Evolutionary conservation across 2,888 invertebrate genomes (phyloP).

Genomic region (Calameuta filiformis): DNA sequence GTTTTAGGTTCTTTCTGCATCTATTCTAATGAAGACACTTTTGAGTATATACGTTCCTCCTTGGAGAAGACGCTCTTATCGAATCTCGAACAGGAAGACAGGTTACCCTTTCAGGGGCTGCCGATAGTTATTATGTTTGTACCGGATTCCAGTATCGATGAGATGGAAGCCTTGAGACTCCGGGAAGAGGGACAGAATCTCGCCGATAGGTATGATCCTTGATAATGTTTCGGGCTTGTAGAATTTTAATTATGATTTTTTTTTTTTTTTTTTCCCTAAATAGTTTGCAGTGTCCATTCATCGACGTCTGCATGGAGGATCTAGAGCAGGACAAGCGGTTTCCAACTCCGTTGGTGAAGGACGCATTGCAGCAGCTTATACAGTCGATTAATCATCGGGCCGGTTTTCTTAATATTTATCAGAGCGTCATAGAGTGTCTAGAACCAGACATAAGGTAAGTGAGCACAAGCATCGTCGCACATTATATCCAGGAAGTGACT

Average conservation of each 20-base stretch:
- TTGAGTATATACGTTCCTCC: conserved; percentile 91
- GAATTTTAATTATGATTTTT: conserved; percentile 2
- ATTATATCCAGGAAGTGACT: not conserved
- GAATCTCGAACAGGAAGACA: conserved; percentile 91
- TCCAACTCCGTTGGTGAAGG: conserved; percentile 75
- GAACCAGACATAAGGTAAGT: conserved; percentile 84
- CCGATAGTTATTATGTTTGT: conserved; percentile 93
- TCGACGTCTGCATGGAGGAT: conserved; percentile 77
- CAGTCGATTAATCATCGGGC: conserved; percentile 83
- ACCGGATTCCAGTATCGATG: conserved; percentile 84
- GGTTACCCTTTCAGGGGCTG: conserved; percentile 84
- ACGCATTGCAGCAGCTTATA: conserved; percentile 80
- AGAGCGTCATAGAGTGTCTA: conserved; percentile 81
- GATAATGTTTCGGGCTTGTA: not conserved
- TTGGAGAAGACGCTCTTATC: conserved; percentile 90
- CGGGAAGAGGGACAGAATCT: conserved; percentile 91
- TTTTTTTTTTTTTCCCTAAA: conserved; percentile 24
- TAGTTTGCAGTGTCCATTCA: conserved; percentile 87
- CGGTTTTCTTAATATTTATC: conserved; percentile 78
- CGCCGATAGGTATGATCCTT: conserved; percentile 78
- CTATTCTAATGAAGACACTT: conserved; percentile 90
- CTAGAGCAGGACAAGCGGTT: conserved; percentile 70
- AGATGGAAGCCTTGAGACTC: conserved; percentile 85
- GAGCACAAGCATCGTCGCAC: not conserved
- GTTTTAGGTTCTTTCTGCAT: conserved; percentile 82